A percentile compares a stretch with the other conserved stretches of the same genome.
Conservation (phyloP, 2,797 vertebrate species). For the Chelon labrosus region DNA sequence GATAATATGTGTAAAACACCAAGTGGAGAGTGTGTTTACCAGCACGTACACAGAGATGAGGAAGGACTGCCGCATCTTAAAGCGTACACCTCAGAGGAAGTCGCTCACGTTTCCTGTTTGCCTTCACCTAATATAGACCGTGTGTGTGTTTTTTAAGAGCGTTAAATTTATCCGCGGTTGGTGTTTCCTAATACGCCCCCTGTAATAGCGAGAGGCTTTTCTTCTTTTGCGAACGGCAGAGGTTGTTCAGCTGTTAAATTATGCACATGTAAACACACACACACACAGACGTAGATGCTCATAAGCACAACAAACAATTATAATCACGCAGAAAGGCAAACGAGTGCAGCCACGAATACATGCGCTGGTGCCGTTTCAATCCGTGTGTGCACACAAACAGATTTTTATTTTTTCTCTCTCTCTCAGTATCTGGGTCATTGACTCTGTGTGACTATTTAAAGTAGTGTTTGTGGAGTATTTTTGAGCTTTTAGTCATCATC, state of each 20-base stretch:
- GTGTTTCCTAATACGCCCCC: slow-evolving; percentile 27
- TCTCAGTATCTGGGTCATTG: slow-evolving; percentile 53
- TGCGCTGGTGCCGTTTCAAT: slow-evolving; percentile 11
- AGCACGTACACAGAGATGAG: slow-evolving; percentile 17
- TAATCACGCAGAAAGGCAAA: slow-evolving; percentile 3
- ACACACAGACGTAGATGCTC: slow-evolving; percentile 4
- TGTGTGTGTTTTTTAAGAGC: slow-evolving; percentile 1
- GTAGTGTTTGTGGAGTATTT: slow-evolving; percentile 46
- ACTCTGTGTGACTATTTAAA: slow-evolving; percentile 60
- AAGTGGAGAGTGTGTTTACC: slow-evolving; percentile 11
- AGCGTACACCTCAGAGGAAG: slow-evolving; percentile 41
- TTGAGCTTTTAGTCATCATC: slow-evolving; percentile 40
- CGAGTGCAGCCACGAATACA: slow-evolving; percentile 14
- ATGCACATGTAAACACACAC: slow-evolving; percentile 51
- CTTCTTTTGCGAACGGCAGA: slow-evolving; percentile 39
- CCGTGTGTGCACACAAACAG: slow-evolving; percentile 36
- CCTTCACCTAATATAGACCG: slow-evolving; percentile 35
- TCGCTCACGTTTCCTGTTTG: slow-evolving; percentile 61
- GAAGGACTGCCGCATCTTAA: slow-evolving; percentile 25
- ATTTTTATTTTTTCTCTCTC: too few relatives aligned
- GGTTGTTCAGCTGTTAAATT: slow-evolving; percentile 64
- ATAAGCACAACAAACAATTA: slow-evolving; percentile 10
- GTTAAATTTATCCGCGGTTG: slow-evolving; percentile 26
- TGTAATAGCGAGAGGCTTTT: slow-evolving; percentile 37
- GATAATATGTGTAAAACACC: slow-evolving; percentile 29